A percentile compares a stretch with the other conserved stretches of the same genome.
Evolutionary conservation across 2,113 vertebrate genomes (phyloP).

Genomic region (Rhombomys opimus): DNA sequence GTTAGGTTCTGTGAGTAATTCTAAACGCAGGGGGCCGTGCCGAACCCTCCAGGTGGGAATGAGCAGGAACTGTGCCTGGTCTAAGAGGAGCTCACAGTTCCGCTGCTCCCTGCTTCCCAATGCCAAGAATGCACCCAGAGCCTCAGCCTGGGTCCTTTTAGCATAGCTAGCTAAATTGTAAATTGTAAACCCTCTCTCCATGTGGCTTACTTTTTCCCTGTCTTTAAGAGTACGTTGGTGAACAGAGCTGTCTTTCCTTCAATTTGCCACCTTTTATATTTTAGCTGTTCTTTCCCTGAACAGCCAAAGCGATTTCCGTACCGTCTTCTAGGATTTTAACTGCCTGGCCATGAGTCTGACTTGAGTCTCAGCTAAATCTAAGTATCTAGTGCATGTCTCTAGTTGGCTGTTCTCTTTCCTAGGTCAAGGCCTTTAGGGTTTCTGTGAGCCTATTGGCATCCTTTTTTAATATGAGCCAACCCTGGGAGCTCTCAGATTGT

Average conservation of each 20-base stretch:
- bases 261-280: background rate
- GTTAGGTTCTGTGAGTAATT: background rate
- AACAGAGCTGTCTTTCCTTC: background rate
- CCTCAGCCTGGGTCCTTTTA: background rate
- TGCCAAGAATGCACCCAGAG: too few relatives aligned
- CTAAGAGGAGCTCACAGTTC: background rate
- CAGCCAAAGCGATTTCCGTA: background rate
- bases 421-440: background rate
- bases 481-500: background rate
- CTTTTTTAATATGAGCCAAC: background rate
- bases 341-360: background rate
- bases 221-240: background rate
- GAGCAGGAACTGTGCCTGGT: background rate
- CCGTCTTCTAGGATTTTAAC: background rate
- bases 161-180: background rate
- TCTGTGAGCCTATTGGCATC: background rate
- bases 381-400: background rate
- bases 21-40: background rate
- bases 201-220: background rate
- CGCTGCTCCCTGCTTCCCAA: background rate
- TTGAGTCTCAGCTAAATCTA: background rate
- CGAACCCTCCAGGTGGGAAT: background rate
- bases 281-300: background rate
- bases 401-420: background rate
- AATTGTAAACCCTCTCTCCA: accelerated